phyloP scores from a whole-genome alignment of 1,140 invertebrate species.

The Pogonus chalceus region DNA sequence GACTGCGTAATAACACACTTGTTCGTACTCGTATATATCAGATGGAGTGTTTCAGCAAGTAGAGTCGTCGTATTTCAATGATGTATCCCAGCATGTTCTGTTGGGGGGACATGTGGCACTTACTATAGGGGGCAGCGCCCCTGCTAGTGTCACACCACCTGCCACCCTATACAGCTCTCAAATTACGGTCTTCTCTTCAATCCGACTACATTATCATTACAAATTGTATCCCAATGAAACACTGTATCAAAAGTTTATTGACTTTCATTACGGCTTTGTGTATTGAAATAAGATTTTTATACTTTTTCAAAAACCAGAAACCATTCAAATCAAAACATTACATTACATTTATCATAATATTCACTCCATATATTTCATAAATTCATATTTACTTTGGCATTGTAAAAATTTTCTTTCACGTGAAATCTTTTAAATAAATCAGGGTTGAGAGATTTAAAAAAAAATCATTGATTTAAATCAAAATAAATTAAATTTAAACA shows the following conservation, averaged over 20 bases:
- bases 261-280: conserved; percentile 1
- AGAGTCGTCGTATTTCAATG: background rate
- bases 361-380: no score
- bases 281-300: no score
- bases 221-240: background rate
- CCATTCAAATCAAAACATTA: no score
- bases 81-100: background rate
- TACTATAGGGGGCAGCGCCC: background rate
- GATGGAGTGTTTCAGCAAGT: background rate
- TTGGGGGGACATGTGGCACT: background rate
- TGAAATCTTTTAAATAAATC: no score
- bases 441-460: no score
- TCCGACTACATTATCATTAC: conserved; percentile 1
- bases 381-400: no score
- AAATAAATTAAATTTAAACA: no score
- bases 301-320: no score
- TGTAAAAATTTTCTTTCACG: no score
- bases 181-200: background rate
- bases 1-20: conserved; percentile 4
- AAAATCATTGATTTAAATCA: no score
- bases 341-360: no score
- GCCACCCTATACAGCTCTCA: background rate
- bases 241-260: conserved; percentile 3
- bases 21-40: background rate
- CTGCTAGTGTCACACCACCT: background rate